Percentiles rank a stretch among this genome's conserved stretches.
Evolutionary conservation across 2,797 vertebrate species (phyloP).

Genomic region (Vireo griseus): DNA sequence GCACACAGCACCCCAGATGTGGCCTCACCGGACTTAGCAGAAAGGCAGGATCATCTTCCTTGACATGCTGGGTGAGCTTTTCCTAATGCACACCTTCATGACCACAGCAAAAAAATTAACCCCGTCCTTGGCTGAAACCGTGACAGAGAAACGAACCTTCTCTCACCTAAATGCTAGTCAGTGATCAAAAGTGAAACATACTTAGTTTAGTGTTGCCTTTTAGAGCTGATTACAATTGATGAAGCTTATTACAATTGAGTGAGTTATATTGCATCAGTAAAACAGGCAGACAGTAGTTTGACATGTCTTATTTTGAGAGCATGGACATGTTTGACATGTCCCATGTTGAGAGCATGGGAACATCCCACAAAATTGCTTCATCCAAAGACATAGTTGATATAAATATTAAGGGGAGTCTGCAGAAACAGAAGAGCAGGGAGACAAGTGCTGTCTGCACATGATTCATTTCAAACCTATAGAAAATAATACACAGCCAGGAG

Average conservation of each 20-base stretch:
- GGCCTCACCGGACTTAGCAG: not conserved
- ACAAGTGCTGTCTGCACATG: not conserved
- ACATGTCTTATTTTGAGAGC: not conserved
- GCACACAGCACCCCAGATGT: not conserved
- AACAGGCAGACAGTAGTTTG: not conserved
- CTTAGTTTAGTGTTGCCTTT: not conserved
- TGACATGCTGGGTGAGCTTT: not conserved
- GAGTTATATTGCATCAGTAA: not conserved
- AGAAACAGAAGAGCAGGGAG: not conserved
- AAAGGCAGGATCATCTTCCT: not conserved
- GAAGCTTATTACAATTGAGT: not conserved
- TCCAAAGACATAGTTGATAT: not conserved
- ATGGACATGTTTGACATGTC: too few relatives aligned
- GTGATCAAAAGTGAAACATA: not conserved
- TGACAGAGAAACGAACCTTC: not conserved
- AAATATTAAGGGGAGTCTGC: not conserved
- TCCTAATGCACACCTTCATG: not conserved
- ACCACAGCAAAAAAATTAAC: not conserved
- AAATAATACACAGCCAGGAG: not conserved
- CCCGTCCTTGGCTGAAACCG: not conserved
- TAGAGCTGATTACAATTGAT: not conserved
- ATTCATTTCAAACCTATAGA: not conserved
- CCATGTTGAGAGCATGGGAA: not conserved
- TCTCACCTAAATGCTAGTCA: not conserved
- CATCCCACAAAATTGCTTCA: not conserved